phyloP scores from a whole-genome alignment of 2,888 invertebrate genomes.

The Rotaria macrura region DNA sequence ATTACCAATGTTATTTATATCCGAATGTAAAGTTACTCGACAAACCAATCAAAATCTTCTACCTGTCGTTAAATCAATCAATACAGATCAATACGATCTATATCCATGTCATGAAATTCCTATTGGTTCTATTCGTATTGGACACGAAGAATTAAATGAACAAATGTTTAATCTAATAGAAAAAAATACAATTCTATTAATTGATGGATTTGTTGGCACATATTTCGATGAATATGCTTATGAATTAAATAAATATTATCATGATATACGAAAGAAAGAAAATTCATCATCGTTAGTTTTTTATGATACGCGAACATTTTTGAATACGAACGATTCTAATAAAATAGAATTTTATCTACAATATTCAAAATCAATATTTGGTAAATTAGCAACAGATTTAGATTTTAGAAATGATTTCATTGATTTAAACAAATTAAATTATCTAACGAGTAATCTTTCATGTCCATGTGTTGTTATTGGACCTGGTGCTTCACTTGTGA shows the following conservation, averaged over 20 bases:
- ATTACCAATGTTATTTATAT: neutral
- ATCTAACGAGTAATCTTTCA: neutral
- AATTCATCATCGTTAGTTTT: neutral
- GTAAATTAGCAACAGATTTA: neutral
- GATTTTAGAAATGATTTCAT: neutral
- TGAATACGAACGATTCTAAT: neutral
- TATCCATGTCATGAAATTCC: constrained; percentile 14
- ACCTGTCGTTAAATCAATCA: neutral
- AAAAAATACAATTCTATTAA: neutral
- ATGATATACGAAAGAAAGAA: neutral
- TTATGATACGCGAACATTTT: neutral
- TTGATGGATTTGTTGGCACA: constrained; percentile 2
- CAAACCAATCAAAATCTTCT: neutral
- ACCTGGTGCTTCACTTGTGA: constrained; percentile 2
- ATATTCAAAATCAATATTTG: neutral
- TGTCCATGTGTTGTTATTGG: constrained; percentile 22
- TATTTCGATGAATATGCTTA: neutral
- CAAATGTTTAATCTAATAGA: neutral
- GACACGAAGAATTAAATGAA: neutral
- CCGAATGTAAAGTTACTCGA: neutral
- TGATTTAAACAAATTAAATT: neutral
- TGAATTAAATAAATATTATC: neutral
- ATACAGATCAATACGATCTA: neutral
- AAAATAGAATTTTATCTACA: neutral
- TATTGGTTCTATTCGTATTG: neutral